Conservation (phyloP, 2,113 vertebrate genomes). For the Turdus rufiventris region DNA sequence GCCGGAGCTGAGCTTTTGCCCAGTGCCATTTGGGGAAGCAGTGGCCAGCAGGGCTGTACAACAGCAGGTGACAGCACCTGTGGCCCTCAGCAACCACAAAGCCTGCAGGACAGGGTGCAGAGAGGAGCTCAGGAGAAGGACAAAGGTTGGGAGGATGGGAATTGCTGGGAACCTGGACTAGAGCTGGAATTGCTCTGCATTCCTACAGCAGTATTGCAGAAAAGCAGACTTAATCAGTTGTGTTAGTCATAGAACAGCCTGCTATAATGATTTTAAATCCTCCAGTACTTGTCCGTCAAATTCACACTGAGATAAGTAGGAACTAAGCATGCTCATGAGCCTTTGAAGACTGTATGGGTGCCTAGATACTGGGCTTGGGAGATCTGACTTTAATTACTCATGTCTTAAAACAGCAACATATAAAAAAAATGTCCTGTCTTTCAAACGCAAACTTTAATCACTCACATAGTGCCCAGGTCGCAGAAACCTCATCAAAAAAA, state of each 20-base stretch:
- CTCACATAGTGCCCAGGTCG: not conserved
- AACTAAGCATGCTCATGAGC: not conserved
- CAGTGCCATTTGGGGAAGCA: not conserved
- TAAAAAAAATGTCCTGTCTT: not conserved
- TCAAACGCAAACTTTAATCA: not conserved
- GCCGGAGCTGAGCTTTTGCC: not conserved
- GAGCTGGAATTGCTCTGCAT: not conserved
- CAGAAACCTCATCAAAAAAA: not conserved
- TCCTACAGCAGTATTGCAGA: not conserved
- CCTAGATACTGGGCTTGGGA: not conserved
- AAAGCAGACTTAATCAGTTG: not conserved
- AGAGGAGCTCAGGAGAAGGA: not conserved
- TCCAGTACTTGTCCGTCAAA: not conserved
- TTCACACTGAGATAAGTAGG: not conserved
- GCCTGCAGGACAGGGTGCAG: not conserved
- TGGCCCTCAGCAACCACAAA: not conserved
- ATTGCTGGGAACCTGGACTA: not conserved
- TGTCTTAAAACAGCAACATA: not conserved
- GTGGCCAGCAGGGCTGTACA: not conserved
- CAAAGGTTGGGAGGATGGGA: not conserved
- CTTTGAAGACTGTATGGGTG: not conserved
- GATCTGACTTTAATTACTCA: not conserved
- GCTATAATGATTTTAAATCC: constrained; percentile 5
- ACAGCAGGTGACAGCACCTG: fast-evolving
- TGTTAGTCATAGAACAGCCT: not conserved